Evolutionary conservation across 30 jellyfish, hydroid and myxozoan genomes (phyloP), one percentile per base, ranked within the genome.

Genomic region (Mastigias papua): DNA sequence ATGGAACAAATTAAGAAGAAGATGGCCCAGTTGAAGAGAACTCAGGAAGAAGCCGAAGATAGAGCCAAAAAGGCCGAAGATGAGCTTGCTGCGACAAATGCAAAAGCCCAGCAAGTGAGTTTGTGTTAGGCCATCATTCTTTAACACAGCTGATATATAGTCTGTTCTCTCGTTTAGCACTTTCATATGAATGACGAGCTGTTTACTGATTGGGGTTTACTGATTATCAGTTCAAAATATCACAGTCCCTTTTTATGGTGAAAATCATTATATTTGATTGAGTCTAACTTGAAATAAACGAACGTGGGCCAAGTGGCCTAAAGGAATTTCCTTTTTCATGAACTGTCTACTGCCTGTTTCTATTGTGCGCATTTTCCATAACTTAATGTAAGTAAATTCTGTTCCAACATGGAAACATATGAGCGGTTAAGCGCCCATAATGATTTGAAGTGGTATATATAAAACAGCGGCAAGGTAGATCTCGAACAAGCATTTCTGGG

Each of bases 1-100:
- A 93, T 93, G 98, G 98, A 93, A 80, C 86, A 97, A 57, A 87
- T 93, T 1, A 93, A 89, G 89, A 87, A 87, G 88, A 93, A 93
- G 94, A 83, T 93, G 97, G 96, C 98, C 60, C 78, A 65, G 61
- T 81, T 93, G 51, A 87, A 82, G 89, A 87, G 80, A 67, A 61
- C 90, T 3, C 96, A 89, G 48, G 97, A 93, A 33, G 97, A 95
- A 49, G 98, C 98, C 23, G 98, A 93, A 46, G 96, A 73, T 76
- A 95, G 86, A 73, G 97, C 98, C 27, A 87, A 91, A 48, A 89
- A 78, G 51, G 94, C 97, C 69, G 98, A 93, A 78, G 89, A 82
- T 21, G 98, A 93, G 90, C 86, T 93, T 28, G 96, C 91, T 26
- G 90, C 73, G 58, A 88, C 98, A 51, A 93, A 89, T 81, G 91